Percentiles rank a stretch among this genome's conserved stretches.
Evolutionary conservation across 2,113 vertebrate species (phyloP).

Genomic region (Hemicordylus capensis): DNA sequence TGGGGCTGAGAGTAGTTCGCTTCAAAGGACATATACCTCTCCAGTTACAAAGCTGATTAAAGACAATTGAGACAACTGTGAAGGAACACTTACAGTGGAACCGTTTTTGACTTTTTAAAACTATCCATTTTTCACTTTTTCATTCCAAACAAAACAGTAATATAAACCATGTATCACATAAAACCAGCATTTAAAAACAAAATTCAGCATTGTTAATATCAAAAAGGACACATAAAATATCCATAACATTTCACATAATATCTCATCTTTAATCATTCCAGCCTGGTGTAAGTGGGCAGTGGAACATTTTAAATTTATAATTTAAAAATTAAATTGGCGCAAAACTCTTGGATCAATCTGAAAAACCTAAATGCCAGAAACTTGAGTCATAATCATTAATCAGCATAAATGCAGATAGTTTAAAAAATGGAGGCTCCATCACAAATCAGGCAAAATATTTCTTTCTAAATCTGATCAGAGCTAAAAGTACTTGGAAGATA

Average conservation of each 20-base stretch:
- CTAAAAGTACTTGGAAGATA: background rate
- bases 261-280: too few relatives aligned
- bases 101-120: too few relatives aligned
- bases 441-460: background rate
- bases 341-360: background rate
- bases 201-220: too few relatives aligned
- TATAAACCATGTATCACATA: too few relatives aligned
- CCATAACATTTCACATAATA: too few relatives aligned
- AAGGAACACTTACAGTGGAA: background rate
- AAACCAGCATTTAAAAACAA: too few relatives aligned
- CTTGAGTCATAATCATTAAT: background rate
- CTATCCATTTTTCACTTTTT: too few relatives aligned
- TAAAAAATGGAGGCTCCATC: too few relatives aligned
- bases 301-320: background rate
- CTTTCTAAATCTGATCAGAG: background rate
- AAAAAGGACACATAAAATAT: too few relatives aligned
- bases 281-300: too few relatives aligned
- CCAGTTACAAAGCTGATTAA: background rate
- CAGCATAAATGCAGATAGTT: background rate
- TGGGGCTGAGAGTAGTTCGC: background rate
- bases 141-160: too few relatives aligned
- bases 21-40: slow-evolving; percentile 3
- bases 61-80: background rate
- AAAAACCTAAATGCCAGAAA: background rate
- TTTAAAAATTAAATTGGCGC: background rate